Evolutionary conservation across 1,140 invertebrate genomes (phyloP).

Genomic region (Cydia splendana): DNA sequence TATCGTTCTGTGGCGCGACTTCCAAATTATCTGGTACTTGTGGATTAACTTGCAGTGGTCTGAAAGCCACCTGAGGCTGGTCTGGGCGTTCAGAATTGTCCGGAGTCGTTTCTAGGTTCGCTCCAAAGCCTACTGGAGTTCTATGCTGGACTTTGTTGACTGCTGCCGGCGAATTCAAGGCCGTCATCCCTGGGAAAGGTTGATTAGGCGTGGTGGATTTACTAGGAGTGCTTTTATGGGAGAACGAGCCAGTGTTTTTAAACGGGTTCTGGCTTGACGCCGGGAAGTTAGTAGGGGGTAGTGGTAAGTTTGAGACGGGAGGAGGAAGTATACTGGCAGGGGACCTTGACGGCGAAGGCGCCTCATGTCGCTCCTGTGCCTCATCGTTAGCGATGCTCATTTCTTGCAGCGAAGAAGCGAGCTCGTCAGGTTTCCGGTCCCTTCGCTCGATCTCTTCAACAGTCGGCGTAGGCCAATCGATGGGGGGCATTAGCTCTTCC

Average conservation of each 20-base stretch:
- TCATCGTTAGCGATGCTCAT: slow-evolving; percentile 64
- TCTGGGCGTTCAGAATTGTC: slow-evolving; percentile 84
- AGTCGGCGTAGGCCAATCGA: slow-evolving; percentile 58
- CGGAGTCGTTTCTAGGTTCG: slow-evolving; percentile 82
- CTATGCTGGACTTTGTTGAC: slow-evolving; percentile 63
- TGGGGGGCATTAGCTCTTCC: slow-evolving; percentile 54
- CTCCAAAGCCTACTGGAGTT: slow-evolving; percentile 62
- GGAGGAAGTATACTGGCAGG: slow-evolving; percentile 33
- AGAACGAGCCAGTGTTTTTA: slow-evolving; percentile 66
- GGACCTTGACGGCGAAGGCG: not conserved
- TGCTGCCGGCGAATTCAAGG: slow-evolving; percentile 54
- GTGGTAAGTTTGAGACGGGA: slow-evolving; percentile 9
- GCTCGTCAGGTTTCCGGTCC: slow-evolving; percentile 55
- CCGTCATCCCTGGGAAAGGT: slow-evolving; percentile 49
- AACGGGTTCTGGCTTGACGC: slow-evolving; percentile 65
- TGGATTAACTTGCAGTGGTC: slow-evolving; percentile 52
- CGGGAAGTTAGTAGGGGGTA: slow-evolving; percentile 51
- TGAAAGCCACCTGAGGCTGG: slow-evolving; percentile 63
- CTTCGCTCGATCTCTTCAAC: slow-evolving; percentile 49
- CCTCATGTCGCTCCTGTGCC: slow-evolving; percentile 2
- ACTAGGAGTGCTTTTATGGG: slow-evolving; percentile 57
- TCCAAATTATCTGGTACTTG: slow-evolving; percentile 80
- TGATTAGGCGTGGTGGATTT: slow-evolving; percentile 44
- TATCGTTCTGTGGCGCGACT: slow-evolving; percentile 83
- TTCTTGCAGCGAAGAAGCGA: slow-evolving; percentile 58